Percentiles rank a stretch among this genome's conserved stretches.
phyloP scores from a whole-genome alignment of 2,797 vertebrate species.

The Trichosurus vulpecula region DNA sequence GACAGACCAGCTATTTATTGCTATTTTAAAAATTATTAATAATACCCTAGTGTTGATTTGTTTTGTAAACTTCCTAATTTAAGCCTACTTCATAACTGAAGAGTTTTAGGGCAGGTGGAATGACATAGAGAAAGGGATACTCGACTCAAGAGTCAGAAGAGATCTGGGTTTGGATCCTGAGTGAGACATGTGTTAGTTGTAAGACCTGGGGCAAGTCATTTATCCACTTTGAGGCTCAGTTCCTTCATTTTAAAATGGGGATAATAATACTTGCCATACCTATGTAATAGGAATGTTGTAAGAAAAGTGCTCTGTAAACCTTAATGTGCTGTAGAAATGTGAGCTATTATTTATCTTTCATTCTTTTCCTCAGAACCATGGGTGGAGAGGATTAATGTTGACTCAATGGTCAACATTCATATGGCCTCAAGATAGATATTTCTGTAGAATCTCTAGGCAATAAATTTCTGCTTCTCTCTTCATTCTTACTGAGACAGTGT shows the following conservation, averaged over 20 bases:
- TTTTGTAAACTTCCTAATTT: not conserved
- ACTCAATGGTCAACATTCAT: slow-evolving; percentile 19
- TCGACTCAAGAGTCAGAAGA: not conserved
- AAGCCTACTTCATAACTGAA: not conserved
- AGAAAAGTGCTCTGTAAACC: slow-evolving; percentile 7
- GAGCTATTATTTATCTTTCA: not conserved
- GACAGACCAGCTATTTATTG: not conserved
- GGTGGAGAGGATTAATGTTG: not conserved
- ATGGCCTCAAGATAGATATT: not conserved
- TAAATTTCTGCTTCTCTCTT: slow-evolving; percentile 11
- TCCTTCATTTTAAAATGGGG: not conserved
- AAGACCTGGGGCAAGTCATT: not conserved
- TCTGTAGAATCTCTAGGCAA: not conserved
- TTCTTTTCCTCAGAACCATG: not conserved
- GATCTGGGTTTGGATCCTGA: not conserved
- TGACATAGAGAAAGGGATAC: not conserved
- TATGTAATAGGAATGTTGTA: not conserved
- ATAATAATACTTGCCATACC: not conserved
- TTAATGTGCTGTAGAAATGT: not conserved
- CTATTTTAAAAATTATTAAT: not conserved
- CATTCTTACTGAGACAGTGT: not conserved
- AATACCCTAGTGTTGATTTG: not conserved
- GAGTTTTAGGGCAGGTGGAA: not conserved
- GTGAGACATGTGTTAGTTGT: not conserved
- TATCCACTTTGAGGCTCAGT: not conserved